phyloP scores from a whole-genome alignment of 2,888 invertebrate genomes.

The Oligia fasciuncula region DNA sequence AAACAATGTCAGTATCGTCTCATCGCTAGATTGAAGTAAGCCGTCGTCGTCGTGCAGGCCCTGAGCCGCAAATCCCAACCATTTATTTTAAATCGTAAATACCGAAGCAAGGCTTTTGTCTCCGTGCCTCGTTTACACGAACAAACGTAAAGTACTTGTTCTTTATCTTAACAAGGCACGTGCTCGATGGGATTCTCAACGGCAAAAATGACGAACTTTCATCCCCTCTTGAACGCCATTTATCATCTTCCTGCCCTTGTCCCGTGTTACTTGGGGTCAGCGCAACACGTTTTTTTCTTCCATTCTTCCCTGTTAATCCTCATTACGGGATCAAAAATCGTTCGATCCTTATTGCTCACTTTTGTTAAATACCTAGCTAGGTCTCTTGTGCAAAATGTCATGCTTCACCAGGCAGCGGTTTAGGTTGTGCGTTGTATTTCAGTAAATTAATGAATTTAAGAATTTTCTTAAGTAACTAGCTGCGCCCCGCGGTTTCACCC shows the following conservation, averaged over 20 bases:
- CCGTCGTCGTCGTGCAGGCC: conserved; percentile 68
- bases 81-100: conserved; percentile 85
- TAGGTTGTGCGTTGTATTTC: too few relatives aligned
- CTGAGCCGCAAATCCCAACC: conserved; percentile 76
- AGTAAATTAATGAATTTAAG: not conserved
- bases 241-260: not conserved
- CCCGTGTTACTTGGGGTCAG: not conserved
- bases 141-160: not conserved
- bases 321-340: not conserved
- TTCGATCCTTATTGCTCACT: not conserved
- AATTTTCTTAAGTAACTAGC: not conserved
- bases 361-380: not conserved
- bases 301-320: not conserved
- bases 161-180: not conserved
- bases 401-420: too few relatives aligned
- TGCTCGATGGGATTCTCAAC: not conserved
- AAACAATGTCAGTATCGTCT: conserved; percentile 32
- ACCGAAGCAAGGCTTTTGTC: conserved; percentile 76
- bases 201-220: not conserved
- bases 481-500: too few relatives aligned
- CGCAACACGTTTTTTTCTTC: not conserved
- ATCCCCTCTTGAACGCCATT: not conserved
- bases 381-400: not conserved
- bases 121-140: conserved; percentile 70
- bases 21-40: conserved; percentile 32